Evolutionary conservation across 2,797 vertebrate species (phyloP).

Genomic region (Gadopsis bispinosus): DNA sequence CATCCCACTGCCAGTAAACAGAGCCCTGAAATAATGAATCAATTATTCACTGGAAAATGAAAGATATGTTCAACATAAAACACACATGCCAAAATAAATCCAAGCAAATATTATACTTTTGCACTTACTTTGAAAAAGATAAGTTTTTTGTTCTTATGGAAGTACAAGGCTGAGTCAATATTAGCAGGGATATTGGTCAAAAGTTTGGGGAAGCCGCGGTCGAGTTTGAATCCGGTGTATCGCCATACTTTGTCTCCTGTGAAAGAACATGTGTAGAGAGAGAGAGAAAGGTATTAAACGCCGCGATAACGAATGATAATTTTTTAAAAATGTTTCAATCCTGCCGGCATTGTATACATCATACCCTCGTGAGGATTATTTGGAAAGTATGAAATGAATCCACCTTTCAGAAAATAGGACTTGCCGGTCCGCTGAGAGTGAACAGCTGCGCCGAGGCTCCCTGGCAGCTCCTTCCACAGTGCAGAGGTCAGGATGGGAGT

Average conservation of each 20-base stretch:
- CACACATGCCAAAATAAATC: neutral
- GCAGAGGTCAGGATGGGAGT: slow-evolving; percentile 78
- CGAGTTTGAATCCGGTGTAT: slow-evolving; percentile 85
- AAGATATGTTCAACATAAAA: neutral
- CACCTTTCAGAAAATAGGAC: slow-evolving; percentile 90
- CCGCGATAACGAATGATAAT: neutral
- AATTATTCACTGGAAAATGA: neutral
- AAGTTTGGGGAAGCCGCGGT: slow-evolving; percentile 85
- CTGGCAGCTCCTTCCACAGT: slow-evolving; percentile 88
- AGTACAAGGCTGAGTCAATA: slow-evolving; percentile 87
- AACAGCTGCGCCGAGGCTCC: slow-evolving; percentile 86
- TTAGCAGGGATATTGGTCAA: slow-evolving; percentile 82
- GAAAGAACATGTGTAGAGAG: neutral
- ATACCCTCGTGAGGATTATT: neutral
- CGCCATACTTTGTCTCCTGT: slow-evolving; percentile 87
- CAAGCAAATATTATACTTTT: neutral
- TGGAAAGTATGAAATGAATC: slow-evolving; percentile 21
- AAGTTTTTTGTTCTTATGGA: slow-evolving; percentile 81
- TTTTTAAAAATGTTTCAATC: neutral
- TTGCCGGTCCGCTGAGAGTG: slow-evolving; percentile 86
- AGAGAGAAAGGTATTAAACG: slow-evolving; percentile 1
- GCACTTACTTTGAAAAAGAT: slow-evolving; percentile 87
- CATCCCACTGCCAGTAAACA: slow-evolving; percentile 90
- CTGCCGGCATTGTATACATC: neutral
- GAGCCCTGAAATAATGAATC: slow-evolving; percentile 78